phyloP scores from a whole-genome alignment of 2,797 vertebrate species.

The Brachyrhaphis roseni region DNA sequence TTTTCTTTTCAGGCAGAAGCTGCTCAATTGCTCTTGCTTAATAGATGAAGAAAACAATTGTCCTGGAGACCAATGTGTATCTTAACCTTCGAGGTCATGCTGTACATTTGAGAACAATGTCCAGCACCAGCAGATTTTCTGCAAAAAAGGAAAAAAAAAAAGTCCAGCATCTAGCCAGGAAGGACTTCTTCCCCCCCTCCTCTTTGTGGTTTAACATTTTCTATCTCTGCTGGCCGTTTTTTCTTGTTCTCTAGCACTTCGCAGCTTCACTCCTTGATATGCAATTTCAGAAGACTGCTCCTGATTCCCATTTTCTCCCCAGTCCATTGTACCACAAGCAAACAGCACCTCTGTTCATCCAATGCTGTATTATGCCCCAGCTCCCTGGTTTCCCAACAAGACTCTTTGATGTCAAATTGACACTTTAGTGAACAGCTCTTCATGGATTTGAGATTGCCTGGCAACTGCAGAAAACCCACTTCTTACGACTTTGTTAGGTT shows the following conservation, averaged over 20 bases:
- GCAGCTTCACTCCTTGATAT: slow-evolving; percentile 39
- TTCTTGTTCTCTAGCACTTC: slow-evolving; percentile 29
- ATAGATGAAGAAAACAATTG: slow-evolving; percentile 60
- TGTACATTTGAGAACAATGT: slow-evolving; percentile 33
- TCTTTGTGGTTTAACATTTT: slow-evolving; percentile 41
- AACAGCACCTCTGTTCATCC: slow-evolving; percentile 66
- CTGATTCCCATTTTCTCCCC: slow-evolving; percentile 42
- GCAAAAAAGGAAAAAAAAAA: slow-evolving; percentile 1
- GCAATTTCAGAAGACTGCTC: slow-evolving; percentile 53
- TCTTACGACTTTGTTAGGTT: slow-evolving; percentile 56
- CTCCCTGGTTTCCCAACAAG: slow-evolving; percentile 68
- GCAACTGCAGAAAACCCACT: slow-evolving; percentile 72
- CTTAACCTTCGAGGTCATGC: slow-evolving; percentile 67
- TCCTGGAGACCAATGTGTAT: slow-evolving; percentile 70
- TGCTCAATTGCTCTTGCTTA: slow-evolving; percentile 66
- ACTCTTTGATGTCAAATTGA: slow-evolving; percentile 83
- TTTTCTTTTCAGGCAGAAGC: slow-evolving; percentile 60
- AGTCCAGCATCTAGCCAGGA: slow-evolving; percentile 21
- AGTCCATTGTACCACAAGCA: slow-evolving; percentile 54
- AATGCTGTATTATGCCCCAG: slow-evolving; percentile 68
- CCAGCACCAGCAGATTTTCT: slow-evolving; percentile 34
- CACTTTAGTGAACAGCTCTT: slow-evolving; percentile 81
- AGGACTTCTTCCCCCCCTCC: slow-evolving; percentile 19
- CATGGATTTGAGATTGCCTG: slow-evolving; percentile 78
- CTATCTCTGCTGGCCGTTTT: slow-evolving; percentile 37